A percentile compares a stretch with the other conserved stretches of the same genome.
Conservation (phyloP, 2,888 invertebrate species). For the Eupeodes luniger region DNA sequence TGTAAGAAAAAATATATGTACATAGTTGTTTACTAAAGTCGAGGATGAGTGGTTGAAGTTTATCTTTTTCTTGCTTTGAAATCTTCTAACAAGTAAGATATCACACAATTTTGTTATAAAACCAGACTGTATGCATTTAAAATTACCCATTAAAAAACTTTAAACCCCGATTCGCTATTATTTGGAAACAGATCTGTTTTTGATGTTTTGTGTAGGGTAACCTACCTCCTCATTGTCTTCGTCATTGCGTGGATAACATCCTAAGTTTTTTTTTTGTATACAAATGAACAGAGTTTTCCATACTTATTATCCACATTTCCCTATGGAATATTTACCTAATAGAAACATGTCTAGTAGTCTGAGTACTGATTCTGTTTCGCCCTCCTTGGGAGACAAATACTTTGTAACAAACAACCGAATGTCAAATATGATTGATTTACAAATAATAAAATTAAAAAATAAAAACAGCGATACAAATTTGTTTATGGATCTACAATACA, state of each 20-base stretch:
- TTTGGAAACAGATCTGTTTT: slow-evolving; percentile 12
- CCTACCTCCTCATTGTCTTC: neutral
- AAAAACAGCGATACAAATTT: neutral
- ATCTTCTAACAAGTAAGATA: slow-evolving; percentile 14
- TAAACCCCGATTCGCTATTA: neutral
- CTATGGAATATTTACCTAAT: no score
- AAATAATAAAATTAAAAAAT: slow-evolving; percentile 9
- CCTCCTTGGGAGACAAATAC: neutral
- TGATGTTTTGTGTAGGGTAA: slow-evolving; percentile 35
- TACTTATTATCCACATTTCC: neutral
- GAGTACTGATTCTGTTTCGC: no score
- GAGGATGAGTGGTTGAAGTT: no score
- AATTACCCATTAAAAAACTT: neutral
- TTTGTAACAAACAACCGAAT: slow-evolving; percentile 56
- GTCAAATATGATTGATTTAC: slow-evolving; percentile 63
- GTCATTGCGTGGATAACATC: slow-evolving; percentile 10
- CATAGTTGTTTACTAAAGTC: no score
- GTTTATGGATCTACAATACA: no score
- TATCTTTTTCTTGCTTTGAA: neutral
- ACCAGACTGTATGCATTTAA: slow-evolving; percentile 9
- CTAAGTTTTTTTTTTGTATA: neutral
- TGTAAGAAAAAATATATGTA: no score
- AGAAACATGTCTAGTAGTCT: no score
- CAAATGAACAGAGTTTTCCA: slow-evolving; percentile 40
- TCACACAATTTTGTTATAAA: slow-evolving; percentile 8